Percentiles rank a stretch among this genome's conserved stretches.
phyloP scores from a whole-genome alignment of 2,888 invertebrate species.

The Euclidia mi region DNA sequence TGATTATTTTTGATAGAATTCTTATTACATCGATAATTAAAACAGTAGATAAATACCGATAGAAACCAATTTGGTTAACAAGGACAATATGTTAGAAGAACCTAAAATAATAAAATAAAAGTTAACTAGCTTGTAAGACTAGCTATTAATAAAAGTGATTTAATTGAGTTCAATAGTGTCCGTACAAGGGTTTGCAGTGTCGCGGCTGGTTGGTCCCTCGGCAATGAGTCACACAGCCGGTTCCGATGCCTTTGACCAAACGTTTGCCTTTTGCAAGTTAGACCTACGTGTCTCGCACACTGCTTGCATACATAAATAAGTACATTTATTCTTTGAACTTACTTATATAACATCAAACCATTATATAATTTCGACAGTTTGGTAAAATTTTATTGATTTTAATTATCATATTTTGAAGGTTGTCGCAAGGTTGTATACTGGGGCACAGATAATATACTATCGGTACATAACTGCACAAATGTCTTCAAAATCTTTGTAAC shows the following conservation, averaged over 20 bases:
- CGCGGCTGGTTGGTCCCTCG: slow-evolving; percentile 52
- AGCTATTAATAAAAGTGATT: slow-evolving; percentile 26
- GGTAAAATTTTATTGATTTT: not conserved
- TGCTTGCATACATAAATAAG: slow-evolving; percentile 22
- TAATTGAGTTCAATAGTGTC: slow-evolving; percentile 42
- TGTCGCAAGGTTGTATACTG: not conserved
- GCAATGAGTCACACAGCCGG: slow-evolving; percentile 76
- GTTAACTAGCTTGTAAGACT: not conserved
- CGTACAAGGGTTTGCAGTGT: slow-evolving; percentile 54
- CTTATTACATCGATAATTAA: not conserved
- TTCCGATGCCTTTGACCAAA: slow-evolving; percentile 60
- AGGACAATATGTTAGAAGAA: not conserved
- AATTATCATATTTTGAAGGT: not conserved
- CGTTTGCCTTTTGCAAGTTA: slow-evolving; percentile 54
- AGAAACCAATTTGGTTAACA: not conserved
- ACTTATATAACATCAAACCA: slow-evolving; percentile 14
- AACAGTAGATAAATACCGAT: not conserved
- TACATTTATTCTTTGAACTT: not conserved
- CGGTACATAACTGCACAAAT: too few species aligned
- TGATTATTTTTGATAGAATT: slow-evolving; percentile 6
- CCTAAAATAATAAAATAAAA: not conserved
- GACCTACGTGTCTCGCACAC: slow-evolving; percentile 46
- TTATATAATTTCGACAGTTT: not conserved
- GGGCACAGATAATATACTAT: too few species aligned
- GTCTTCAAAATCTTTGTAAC: too few species aligned